These are phyloP conservation scores for Pantherophis guttatus DNA, from an alignment of 2,113 vertebrate genomes.

Conservation along the genomic window DNA sequence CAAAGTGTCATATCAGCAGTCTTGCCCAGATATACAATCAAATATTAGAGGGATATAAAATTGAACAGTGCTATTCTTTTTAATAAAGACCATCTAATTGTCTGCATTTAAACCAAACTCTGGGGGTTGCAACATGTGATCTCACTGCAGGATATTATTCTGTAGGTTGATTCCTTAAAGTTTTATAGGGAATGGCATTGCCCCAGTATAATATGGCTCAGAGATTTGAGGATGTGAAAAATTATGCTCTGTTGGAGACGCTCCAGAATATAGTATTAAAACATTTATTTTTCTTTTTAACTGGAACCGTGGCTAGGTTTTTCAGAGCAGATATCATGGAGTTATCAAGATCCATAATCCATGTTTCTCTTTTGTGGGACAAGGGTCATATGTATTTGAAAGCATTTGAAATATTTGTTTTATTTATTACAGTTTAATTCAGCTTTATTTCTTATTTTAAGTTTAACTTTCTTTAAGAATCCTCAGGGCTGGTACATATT, in stretches of 20 bases:
- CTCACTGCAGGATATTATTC: not conserved
- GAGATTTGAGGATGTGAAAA: not conserved
- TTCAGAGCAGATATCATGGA: not conserved
- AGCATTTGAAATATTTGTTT: not conserved
- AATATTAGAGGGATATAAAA: not conserved
- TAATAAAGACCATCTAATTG: not conserved
- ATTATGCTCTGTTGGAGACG: not conserved
- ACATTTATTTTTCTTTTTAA: not conserved
- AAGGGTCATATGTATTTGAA: not conserved
- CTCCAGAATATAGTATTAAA: not conserved
- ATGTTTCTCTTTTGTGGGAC: not conserved
- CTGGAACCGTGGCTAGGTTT: not conserved
- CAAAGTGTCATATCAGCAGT: not conserved
- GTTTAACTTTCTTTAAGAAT: not conserved
- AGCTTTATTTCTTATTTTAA: not conserved
- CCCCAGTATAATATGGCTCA: not conserved
- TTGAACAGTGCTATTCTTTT: not conserved
- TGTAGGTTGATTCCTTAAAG: not conserved
- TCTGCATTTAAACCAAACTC: not conserved
- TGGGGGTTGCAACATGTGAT: not conserved
- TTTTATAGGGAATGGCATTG: not conserved
- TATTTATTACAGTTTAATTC: not conserved
- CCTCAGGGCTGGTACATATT: not conserved
- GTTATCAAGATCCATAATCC: not conserved
- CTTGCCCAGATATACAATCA: not conserved